Conservation (phyloP, 2,797 vertebrate genomes). For the Amphiprion clarkii region DNA sequence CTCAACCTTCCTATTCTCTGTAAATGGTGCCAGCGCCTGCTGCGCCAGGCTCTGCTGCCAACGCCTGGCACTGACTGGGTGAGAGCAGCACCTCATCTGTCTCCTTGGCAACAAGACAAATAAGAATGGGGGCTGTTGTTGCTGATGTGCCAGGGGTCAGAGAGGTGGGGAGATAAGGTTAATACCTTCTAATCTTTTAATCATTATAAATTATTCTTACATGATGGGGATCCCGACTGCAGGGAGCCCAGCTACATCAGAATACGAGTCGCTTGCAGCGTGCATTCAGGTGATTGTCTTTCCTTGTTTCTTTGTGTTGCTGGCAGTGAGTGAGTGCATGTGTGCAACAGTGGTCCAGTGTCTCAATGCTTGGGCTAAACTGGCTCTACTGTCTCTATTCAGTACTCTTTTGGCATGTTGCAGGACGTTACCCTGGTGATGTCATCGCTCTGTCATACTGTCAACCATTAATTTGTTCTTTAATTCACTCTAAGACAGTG, state of each 20-base stretch:
- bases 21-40: slow-evolving; percentile 22
- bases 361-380: slow-evolving; percentile 23
- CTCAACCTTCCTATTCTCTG: not conserved
- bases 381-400: slow-evolving; percentile 27
- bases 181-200: slow-evolving; percentile 46
- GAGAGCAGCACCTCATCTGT: slow-evolving; percentile 50
- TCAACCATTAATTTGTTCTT: slow-evolving; percentile 50
- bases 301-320: not conserved
- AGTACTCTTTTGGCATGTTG: not conserved
- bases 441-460: slow-evolving; percentile 43
- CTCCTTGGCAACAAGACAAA: slow-evolving; percentile 53
- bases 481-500: slow-evolving; percentile 3
- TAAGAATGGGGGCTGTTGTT: slow-evolving; percentile 13
- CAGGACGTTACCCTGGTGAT: slow-evolving; percentile 35
- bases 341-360: slow-evolving; percentile 43
- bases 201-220: slow-evolving; percentile 49
- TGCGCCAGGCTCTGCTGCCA: slow-evolving; percentile 27
- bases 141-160: not conserved
- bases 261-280: not conserved
- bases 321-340: not conserved
- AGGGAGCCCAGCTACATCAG: not conserved
- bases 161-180: not conserved
- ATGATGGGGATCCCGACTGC: slow-evolving; percentile 21
- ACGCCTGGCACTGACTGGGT: slow-evolving; percentile 41
- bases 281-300: not conserved